Evolutionary conservation across 2,888 invertebrate genomes (phyloP).

Genomic region (Andrena dorsata): DNA sequence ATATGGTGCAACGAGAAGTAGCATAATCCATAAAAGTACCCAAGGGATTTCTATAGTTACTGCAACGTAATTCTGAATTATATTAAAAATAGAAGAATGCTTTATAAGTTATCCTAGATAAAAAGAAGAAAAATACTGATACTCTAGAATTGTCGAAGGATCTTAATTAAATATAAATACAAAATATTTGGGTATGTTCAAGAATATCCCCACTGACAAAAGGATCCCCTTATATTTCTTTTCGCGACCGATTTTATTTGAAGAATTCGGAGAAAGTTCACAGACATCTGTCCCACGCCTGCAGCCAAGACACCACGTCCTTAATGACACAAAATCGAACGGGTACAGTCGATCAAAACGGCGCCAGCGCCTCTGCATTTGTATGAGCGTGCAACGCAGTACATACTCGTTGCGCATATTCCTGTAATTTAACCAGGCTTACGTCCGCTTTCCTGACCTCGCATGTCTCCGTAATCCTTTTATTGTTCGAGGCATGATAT

Average conservation of each 20-base stretch:
- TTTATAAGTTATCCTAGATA: too few relatives aligned
- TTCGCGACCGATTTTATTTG: neutral
- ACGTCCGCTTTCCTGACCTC: slow-evolving; percentile 52
- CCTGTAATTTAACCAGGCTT: slow-evolving; percentile 26
- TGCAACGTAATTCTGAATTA: too few relatives aligned
- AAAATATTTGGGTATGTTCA: too few relatives aligned
- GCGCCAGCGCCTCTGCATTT: neutral
- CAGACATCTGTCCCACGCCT: neutral
- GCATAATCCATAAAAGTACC: too few relatives aligned
- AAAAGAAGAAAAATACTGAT: too few relatives aligned
- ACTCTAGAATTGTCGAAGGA: too few relatives aligned
- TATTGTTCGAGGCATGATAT: slow-evolving; percentile 49
- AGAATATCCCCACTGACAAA: too few relatives aligned
- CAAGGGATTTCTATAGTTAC: too few relatives aligned
- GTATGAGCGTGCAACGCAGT: neutral
- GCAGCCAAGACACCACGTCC: neutral
- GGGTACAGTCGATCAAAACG: neutral
- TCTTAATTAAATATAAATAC: too few relatives aligned
- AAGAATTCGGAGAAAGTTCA: neutral
- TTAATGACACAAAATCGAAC: slow-evolving; percentile 16
- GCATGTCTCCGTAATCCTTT: slow-evolving; percentile 40
- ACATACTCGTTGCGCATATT: slow-evolving; percentile 24
- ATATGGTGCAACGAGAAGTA: too few relatives aligned
- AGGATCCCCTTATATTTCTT: too few relatives aligned
- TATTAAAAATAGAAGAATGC: too few relatives aligned